A percentile compares a stretch with the other conserved stretches of the same genome.
Conservation (phyloP, 2,888 invertebrate genomes). For the Andrena marginata region DNA sequence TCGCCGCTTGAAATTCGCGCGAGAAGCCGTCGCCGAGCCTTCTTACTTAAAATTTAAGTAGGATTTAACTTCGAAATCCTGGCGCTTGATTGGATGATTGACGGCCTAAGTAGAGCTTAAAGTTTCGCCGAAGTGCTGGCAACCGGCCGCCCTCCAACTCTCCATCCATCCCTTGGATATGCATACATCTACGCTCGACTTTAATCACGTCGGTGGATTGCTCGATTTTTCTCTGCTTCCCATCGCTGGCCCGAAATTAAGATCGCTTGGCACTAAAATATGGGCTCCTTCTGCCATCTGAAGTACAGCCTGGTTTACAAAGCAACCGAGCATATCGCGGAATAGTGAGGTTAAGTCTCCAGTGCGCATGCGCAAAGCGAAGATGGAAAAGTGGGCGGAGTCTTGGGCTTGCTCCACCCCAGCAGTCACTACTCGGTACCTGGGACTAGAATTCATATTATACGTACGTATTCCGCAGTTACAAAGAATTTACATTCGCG, state of each 20-base stretch:
- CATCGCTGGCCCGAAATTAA: not conserved
- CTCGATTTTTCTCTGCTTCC: conserved; percentile 23
- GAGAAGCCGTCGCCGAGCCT: conserved; percentile 41
- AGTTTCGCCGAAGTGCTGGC: conserved; percentile 47
- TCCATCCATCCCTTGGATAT: conserved; percentile 49
- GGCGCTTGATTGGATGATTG: conserved; percentile 67
- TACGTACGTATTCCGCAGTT: too few species aligned
- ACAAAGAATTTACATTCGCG: too few species aligned
- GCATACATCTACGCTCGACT: conserved; percentile 20
- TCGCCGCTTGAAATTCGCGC: conserved; percentile 45
- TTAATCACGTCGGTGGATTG: conserved; percentile 39
- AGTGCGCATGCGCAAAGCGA: too few species aligned
- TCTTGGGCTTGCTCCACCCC: too few species aligned
- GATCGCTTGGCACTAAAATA: too few species aligned
- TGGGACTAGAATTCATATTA: too few species aligned
- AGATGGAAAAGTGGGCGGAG: too few species aligned
- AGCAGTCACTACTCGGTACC: too few species aligned
- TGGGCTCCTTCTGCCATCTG: too few species aligned
- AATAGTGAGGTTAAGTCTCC: too few species aligned
- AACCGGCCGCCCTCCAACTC: not conserved
- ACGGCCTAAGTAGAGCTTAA: conserved; percentile 68
- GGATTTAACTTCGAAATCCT: conserved; percentile 67
- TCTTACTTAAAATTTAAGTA: conserved; percentile 70
- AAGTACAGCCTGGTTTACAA: too few species aligned
- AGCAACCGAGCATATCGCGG: too few species aligned